Evolutionary conservation across 2,113 vertebrate genomes (phyloP), one percentile per base, ranked within the genome.

Genomic region (Phodopus roborovskii): DNA sequence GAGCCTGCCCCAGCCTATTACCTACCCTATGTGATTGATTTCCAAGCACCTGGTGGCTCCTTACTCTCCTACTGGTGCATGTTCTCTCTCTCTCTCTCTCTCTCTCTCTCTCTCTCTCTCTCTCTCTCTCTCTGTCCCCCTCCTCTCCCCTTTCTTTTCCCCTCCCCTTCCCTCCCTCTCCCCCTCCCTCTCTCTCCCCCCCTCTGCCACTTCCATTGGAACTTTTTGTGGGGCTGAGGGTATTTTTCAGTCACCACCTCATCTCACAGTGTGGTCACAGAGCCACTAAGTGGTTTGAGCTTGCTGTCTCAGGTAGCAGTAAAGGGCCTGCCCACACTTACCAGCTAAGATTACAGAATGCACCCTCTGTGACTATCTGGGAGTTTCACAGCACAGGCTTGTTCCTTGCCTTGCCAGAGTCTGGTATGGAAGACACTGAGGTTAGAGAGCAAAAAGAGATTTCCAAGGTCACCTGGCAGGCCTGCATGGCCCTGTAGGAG

Each of bases 1-100:
- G 88, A 9, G 92, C 50, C 60, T 45, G 56, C 91, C 96, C 77
- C 33, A 88, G 30, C 50, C 86, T 36, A 20, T 82, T 92, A 30
- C 58, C 89, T 39, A 20, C 74, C 92, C 81, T 70, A 56, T 0
- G 12, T 97, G 98, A 98, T 92, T 98, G 97, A 97, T 96, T 88
- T 60, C 33, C n/a, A 83, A 70, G 92, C 97, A 97, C 62, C 11
- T 2, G 85, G 60, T 2, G 85, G 60, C 22, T 66, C 86, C 77
- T 85, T 93, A 90, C 89, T 86, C 71, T 75, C 94, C 74, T 56
- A 11, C 95, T 30, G 3, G 92, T 12, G 50, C 94, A 48, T 30
- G 91, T 1, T 28, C 20, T 36, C 19, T 33, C 12, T 30, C 5
- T n/a, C 16, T 19, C 48, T n/a, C 33, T n/a, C 33, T 73, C 94